These are phyloP conservation scores for Sardina pilchardus DNA, from an alignment of 2,113 vertebrate genomes.

Conservation along the genomic window DNA sequence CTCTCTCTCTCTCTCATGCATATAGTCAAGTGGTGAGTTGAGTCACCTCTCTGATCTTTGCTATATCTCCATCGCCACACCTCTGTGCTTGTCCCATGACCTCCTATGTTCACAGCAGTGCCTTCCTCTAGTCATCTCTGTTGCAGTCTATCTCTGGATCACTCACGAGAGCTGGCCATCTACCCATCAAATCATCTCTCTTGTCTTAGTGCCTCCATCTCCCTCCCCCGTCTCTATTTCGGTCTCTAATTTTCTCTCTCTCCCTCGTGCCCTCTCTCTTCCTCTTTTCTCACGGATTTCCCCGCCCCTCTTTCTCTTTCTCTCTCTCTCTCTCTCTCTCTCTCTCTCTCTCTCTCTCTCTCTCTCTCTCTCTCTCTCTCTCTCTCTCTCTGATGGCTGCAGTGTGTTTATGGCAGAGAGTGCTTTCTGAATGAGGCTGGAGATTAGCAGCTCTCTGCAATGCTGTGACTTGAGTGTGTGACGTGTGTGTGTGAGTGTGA, in stretches of 20 bases:
- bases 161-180: background rate
- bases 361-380: too few species aligned
- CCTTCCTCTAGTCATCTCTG: background rate
- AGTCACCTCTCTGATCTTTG: too few species aligned
- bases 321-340: too few species aligned
- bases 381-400: background rate
- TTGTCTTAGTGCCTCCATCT: background rate
- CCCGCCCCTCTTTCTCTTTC: too few species aligned
- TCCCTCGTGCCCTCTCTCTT: background rate
- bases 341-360: background rate
- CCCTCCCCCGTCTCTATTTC: background rate
- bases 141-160: too few species aligned
- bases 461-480: background rate
- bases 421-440: background rate
- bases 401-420: background rate
- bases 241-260: background rate
- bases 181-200: background rate
- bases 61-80: background rate
- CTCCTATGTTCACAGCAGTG: background rate
- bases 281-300: too few species aligned
- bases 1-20: background rate
- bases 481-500: background rate
- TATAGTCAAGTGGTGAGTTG: too few species aligned
- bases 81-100: background rate
- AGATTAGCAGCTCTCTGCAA: background rate